Evolutionary conservation across 2,888 invertebrate species (phyloP).

Genomic region (Xylocampa areola): DNA sequence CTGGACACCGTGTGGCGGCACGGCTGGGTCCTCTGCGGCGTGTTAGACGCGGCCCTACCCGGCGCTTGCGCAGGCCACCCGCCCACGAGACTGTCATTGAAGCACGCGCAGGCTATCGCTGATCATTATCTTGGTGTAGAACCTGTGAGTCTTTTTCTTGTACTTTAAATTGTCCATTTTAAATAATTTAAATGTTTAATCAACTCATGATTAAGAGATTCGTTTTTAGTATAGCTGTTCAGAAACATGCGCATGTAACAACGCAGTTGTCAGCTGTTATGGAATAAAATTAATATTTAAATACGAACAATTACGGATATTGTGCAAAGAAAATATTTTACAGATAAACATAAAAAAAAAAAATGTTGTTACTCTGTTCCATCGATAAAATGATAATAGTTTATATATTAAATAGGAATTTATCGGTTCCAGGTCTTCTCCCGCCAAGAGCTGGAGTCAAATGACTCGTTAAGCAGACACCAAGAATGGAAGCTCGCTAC

Average conservation of each 20-base stretch:
- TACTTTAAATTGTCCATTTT: no score
- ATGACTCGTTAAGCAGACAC: constrained; percentile 83
- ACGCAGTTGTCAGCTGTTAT: no score
- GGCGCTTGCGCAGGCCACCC: constrained; percentile 91
- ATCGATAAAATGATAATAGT: no score
- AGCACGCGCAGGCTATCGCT: constrained; percentile 90
- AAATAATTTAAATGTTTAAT: no score
- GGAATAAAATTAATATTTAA: no score
- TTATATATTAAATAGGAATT: neutral
- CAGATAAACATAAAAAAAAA: no score
- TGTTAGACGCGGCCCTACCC: constrained; percentile 89
- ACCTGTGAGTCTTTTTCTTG: constrained; percentile 80
- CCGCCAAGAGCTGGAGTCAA: constrained; percentile 87
- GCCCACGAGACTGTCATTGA: constrained; percentile 80
- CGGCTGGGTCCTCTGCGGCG: constrained; percentile 90
- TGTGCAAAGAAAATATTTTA: no score
- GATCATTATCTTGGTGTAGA: constrained; percentile 90
- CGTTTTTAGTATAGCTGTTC: no score
- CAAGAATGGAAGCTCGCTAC: constrained; percentile 89
- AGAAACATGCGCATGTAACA: no score
- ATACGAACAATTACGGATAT: no score
- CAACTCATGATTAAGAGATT: no score
- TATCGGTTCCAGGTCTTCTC: constrained; percentile 88
- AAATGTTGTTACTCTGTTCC: no score
- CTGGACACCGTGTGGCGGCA: constrained; percentile 90